These are phyloP conservation scores for Sebastes hubbsi DNA, from an alignment of 2,797 vertebrate species.

Conservation along the genomic window DNA sequence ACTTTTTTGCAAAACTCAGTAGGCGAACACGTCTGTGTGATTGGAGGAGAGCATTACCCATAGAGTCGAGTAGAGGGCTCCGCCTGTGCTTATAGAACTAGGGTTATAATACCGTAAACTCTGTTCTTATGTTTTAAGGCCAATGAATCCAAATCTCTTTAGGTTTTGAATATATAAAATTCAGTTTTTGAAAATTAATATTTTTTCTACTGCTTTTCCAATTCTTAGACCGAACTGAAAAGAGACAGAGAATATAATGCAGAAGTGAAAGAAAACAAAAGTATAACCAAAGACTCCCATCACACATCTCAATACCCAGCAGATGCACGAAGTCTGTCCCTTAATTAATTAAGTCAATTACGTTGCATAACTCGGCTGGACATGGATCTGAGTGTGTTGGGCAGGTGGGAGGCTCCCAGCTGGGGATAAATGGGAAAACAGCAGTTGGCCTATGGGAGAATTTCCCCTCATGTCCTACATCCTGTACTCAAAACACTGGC, in stretches of 20 bases:
- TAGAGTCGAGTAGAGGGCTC: not conserved
- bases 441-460: conserved; percentile 38
- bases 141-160: not conserved
- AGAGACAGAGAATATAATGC: not conserved
- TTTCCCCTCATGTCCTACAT: no score
- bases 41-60: not conserved
- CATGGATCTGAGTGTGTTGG: conserved; percentile 35
- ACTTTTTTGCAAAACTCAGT: not conserved
- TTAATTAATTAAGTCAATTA: conserved; percentile 73
- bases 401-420: conserved; percentile 48
- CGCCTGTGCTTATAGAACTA: not conserved
- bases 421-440: conserved; percentile 68
- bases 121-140: not conserved
- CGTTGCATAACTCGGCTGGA: conserved; percentile 53
- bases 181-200: not conserved
- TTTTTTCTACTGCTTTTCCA: not conserved
- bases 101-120: not conserved
- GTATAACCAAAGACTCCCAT: not conserved
- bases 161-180: not conserved
- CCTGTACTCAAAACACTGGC: conserved; percentile 2
- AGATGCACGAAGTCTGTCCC: conserved; percentile 29
- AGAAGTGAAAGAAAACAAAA: not conserved
- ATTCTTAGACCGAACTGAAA: not conserved
- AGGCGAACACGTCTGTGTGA: not conserved
- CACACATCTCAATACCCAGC: not conserved